A percentile compares a stretch with the other conserved stretches of the same genome.
Conservation (phyloP, 2,113 vertebrate genomes). For the Asarcornis scutulata region DNA sequence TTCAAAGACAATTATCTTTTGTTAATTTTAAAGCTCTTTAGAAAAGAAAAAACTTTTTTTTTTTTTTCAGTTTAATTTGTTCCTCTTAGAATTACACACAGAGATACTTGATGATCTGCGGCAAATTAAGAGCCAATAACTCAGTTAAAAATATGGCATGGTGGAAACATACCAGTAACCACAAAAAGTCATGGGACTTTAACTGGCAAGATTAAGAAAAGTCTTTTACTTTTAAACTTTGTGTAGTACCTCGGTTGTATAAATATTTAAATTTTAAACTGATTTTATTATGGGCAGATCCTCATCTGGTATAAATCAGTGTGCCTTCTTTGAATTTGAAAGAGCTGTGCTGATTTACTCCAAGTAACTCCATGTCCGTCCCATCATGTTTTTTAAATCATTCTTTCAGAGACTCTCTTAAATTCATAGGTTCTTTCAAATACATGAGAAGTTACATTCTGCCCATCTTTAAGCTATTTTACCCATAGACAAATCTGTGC, state of each 20-base stretch:
- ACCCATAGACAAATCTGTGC: slow-evolving; percentile 50
- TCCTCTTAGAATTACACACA: not conserved
- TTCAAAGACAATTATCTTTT: not conserved
- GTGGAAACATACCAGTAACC: slow-evolving; percentile 13
- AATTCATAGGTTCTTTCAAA: slow-evolving; percentile 7
- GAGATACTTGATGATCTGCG: not conserved
- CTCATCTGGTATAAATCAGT: slow-evolving; percentile 57
- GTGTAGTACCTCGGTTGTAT: slow-evolving; percentile 31
- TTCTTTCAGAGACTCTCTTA: not conserved
- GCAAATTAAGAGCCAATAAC: not conserved
- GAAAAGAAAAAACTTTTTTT: not conserved
- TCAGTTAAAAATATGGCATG: not conserved
- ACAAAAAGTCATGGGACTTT: slow-evolving; percentile 9
- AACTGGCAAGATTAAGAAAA: slow-evolving; percentile 23
- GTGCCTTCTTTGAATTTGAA: slow-evolving; percentile 45
- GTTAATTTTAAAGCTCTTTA: not conserved
- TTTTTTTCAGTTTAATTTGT: not conserved
- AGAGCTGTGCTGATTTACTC: slow-evolving; percentile 3
- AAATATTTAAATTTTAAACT: slow-evolving; percentile 60
- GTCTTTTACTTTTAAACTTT: slow-evolving; percentile 26
- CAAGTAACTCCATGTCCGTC: not conserved
- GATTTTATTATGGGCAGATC: slow-evolving; percentile 34
- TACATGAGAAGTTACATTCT: slow-evolving; percentile 19
- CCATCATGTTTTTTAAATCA: not conserved
- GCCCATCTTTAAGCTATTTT: slow-evolving; percentile 40